Evolutionary conservation across 2,888 invertebrate species (phyloP).

Genomic region (Cephus sareptanus): DNA sequence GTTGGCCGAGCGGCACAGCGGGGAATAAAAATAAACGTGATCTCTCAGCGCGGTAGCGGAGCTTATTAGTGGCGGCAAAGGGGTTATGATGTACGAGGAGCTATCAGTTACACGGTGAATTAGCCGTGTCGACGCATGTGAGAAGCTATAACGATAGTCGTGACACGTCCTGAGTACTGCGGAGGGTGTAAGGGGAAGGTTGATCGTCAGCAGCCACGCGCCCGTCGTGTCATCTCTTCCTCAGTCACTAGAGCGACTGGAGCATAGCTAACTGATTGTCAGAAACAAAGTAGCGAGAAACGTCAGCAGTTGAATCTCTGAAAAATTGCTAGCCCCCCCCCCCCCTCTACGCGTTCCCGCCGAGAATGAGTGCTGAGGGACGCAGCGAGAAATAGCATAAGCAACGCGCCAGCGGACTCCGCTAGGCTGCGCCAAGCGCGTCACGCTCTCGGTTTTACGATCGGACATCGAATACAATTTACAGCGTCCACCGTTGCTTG

Average conservation of each 20-base stretch:
- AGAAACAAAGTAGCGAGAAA: background rate
- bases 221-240: too few relatives aligned
- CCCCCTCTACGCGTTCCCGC: background rate
- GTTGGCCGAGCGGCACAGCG: constrained; percentile 26
- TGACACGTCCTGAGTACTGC: too few relatives aligned
- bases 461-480: constrained; percentile 54
- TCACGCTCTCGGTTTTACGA: constrained; percentile 46
- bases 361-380: background rate
- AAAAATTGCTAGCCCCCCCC: background rate
- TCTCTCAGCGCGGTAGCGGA: background rate
- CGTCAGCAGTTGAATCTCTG: background rate
- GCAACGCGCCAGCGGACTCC: background rate
- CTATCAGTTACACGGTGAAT: constrained; percentile 52
- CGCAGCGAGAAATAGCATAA: background rate
- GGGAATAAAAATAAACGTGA: constrained; percentile 7
- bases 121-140: constrained; percentile 49
- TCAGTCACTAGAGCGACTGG: too few relatives aligned
- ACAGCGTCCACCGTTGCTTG: constrained; percentile 41
- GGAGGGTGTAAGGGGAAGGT: too few relatives aligned
- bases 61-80: constrained; percentile 40
- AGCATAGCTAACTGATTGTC: background rate
- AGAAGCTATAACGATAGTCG: too few relatives aligned
- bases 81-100: constrained; percentile 48
- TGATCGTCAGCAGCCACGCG: too few relatives aligned
- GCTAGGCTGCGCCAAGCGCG: background rate